Evolutionary conservation across 2,113 vertebrate genomes (phyloP), one percentile per base, ranked within the genome.

Genomic region (Cathartes aura): DNA sequence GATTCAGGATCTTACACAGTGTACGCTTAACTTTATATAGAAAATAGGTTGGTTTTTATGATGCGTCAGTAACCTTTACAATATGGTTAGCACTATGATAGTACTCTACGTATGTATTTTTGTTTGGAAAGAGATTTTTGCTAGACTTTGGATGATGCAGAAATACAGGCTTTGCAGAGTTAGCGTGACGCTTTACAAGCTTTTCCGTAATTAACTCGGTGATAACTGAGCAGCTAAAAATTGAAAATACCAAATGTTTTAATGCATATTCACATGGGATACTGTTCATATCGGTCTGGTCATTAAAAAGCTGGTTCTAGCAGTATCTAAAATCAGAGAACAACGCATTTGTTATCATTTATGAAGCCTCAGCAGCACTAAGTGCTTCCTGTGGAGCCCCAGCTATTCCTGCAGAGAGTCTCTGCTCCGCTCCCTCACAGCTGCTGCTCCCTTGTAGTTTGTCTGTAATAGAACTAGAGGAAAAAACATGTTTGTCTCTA

Each of bases 301-400:
- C 79, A 81, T 93, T 89, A 92, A 91, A 82, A 71, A 82, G 38
- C 47, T 43, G 72, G 16, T 84, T 82, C 38, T 79, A 3, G 89
- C 47, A 34, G 82, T 73, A 74, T 82, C 82, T 90, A 70, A 85
- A 72, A 87, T 60, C 5, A 2, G 38, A 87, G 64, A 78, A 53
- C 50, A 50, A 71, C 0, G 3, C 16, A 64, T 93, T 90, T 81
- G 67, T 95, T 94, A 75, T 48, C 80, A 40, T 79, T 94, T 83
- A 56, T 40, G 89, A 84, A 92, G 43, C 60, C 55, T 75, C 80
- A 82, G 80, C 83, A 95, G 89, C 91, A 84, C 43, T 79, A 92
- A 92, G 81, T 68, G 56, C 72, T 91, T 97, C 96, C 92, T 89
- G 80, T 71, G 59, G 89, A 89, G 92, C 59, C 40, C n/a, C 48